These are phyloP conservation scores for Diachasmimorpha longicaudata DNA, from an alignment of 1,140 invertebrate genomes.

Conservation along the genomic window DNA sequence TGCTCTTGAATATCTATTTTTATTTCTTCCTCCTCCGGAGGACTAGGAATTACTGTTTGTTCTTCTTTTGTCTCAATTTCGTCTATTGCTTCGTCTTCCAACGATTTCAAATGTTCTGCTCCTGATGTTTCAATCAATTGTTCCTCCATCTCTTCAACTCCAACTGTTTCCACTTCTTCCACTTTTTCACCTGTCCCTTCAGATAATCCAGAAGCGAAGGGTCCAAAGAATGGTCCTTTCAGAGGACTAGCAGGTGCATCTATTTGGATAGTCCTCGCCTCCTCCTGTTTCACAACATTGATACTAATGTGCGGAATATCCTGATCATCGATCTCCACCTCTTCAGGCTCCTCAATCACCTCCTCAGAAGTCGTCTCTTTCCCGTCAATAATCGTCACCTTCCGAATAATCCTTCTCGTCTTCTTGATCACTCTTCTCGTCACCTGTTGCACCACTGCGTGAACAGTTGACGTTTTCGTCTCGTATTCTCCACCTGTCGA, in stretches of 20 bases:
- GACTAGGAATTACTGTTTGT: neutral
- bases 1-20: neutral
- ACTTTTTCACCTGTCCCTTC: constrained; percentile 9
- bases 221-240: constrained; percentile 45
- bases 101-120: neutral
- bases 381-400: constrained; percentile 79
- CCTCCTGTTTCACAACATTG: constrained; percentile 69
- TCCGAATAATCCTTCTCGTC: constrained; percentile 75
- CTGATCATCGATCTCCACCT: constrained; percentile 78
- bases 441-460: constrained; percentile 80
- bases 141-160: constrained; percentile 10
- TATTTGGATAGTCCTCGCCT: constrained; percentile 6
- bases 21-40: neutral
- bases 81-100: neutral
- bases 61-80: constrained; percentile 15
- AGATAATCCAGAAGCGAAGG: too few species aligned
- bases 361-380: constrained; percentile 83
- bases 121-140: neutral
- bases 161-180: neutral
- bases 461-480: constrained; percentile 69
- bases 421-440: constrained; percentile 77
- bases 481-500: constrained; percentile 54
- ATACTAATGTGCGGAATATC: constrained; percentile 77
- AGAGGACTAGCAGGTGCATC: constrained; percentile 26
- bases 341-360: constrained; percentile 81